Percentiles rank a stretch among this genome's conserved stretches.
Conservation (phyloP, 2,888 invertebrate species). For the Himalopsyche japonica region DNA sequence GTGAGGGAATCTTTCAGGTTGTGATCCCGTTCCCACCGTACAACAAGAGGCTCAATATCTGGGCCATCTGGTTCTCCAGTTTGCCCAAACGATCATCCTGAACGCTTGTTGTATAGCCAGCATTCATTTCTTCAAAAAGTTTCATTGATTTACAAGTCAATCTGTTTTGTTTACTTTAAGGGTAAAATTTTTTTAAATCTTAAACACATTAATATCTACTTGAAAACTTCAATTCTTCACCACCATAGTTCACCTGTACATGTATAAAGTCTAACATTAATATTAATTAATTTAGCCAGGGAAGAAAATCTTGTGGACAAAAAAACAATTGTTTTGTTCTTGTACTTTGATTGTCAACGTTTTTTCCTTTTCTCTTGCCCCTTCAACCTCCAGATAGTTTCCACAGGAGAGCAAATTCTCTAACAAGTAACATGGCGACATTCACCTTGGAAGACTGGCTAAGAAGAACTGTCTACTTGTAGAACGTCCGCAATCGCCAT, state of each 20-base stretch:
- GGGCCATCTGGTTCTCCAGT: too few species aligned
- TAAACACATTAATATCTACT: too few species aligned
- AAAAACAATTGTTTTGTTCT: background rate
- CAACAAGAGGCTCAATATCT: too few species aligned
- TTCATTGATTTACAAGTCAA: too few species aligned
- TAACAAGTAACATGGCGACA: conserved; percentile 73
- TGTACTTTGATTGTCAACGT: background rate
- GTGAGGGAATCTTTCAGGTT: too few species aligned
- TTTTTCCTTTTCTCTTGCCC: background rate
- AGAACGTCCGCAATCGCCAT: too few species aligned
- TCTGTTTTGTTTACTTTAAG: too few species aligned
- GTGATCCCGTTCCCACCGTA: too few species aligned
- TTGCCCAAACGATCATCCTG: background rate
- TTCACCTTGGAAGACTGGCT: conserved; percentile 92
- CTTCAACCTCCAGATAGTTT: conserved; percentile 66
- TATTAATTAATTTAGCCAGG: conserved; percentile 3
- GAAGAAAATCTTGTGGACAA: conserved; percentile 33
- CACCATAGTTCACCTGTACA: too few species aligned
- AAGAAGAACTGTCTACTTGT: conserved; percentile 86
- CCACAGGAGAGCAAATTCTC: conserved; percentile 66
- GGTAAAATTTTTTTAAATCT: too few species aligned
- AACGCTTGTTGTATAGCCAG: background rate
- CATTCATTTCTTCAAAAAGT: background rate
- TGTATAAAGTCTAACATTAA: background rate
- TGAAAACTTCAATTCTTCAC: too few species aligned